Conservation (phyloP, 2,797 vertebrate species). For the Tokudaia muenninki region DNA sequence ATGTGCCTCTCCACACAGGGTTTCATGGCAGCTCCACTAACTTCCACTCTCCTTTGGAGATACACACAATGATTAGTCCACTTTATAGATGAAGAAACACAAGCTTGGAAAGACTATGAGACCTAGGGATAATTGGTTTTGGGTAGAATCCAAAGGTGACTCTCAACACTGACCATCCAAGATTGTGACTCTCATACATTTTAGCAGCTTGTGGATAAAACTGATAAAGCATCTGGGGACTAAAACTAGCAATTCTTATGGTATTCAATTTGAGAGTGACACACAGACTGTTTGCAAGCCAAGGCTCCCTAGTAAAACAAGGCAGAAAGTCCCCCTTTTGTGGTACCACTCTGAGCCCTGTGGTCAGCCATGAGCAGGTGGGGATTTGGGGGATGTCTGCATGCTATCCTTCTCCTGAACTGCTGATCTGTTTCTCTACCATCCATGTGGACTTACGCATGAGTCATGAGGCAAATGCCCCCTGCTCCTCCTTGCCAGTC, state of each 20-base stretch:
- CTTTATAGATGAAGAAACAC: background rate
- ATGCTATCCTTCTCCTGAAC: background rate
- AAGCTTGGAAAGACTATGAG: background rate
- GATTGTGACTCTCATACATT: background rate
- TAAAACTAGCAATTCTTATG: constrained; percentile 58
- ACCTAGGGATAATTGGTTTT: background rate
- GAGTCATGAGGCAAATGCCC: background rate
- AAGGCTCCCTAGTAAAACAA: background rate
- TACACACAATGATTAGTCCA: background rate
- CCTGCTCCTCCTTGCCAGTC: accelerated
- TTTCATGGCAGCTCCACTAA: background rate
- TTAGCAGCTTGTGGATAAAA: background rate
- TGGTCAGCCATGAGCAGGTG: accelerated
- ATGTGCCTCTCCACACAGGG: too few relatives aligned
- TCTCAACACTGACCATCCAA: background rate
- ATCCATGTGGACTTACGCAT: accelerated
- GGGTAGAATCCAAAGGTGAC: background rate
- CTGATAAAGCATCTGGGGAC: background rate
- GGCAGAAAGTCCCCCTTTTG: background rate
- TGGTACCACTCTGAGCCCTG: background rate
- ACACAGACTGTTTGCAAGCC: background rate
- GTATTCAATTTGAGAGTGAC: background rate
- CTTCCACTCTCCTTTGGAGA: background rate
- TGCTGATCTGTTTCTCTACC: too few relatives aligned
- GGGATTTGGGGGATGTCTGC: background rate